These are phyloP conservation scores for Synanthedon vespiformis DNA, from an alignment of 2,888 invertebrate species.

Conservation along the genomic window DNA sequence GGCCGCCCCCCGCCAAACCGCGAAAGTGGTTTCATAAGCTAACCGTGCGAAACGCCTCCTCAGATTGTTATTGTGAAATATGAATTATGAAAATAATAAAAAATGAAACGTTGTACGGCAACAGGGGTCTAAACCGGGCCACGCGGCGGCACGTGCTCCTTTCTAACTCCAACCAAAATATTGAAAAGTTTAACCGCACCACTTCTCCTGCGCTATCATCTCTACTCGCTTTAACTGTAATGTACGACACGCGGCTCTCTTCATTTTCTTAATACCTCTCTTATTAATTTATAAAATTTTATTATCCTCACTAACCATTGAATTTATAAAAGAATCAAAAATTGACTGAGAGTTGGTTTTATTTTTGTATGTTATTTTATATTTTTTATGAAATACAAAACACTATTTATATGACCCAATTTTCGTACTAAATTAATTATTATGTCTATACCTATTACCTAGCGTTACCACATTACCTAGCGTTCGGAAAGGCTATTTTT, in stretches of 20 bases:
- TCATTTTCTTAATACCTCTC: constrained; percentile 47
- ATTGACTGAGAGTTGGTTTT: too few species aligned
- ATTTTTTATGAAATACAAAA: too few species aligned
- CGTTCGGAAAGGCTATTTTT: too few species aligned
- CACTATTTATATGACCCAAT: too few species aligned
- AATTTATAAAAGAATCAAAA: too few species aligned
- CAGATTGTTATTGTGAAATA: constrained; percentile 65
- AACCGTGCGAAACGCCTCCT: constrained; percentile 70
- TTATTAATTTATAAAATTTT: constrained; percentile 33
- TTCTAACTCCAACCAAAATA: constrained; percentile 48
- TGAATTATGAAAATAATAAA: constrained; percentile 71
- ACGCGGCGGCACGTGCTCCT: constrained; percentile 59
- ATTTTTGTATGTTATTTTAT: too few species aligned
- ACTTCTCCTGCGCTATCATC: constrained; percentile 22
- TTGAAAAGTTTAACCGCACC: constrained; percentile 63
- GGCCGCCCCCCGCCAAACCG: constrained; percentile 20
- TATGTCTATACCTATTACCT: too few species aligned
- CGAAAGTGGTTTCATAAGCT: constrained; percentile 61
- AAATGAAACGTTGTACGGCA: constrained; percentile 43
- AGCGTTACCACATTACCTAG: too few species aligned
- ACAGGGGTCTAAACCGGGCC: constrained; percentile 56
- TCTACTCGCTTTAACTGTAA: constrained; percentile 24
- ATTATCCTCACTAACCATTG: too few species aligned
- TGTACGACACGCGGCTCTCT: constrained; percentile 48
- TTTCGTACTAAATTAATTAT: too few species aligned